Evolutionary conservation across 2,113 vertebrate genomes (phyloP).

Genomic region (Excalfactoria chinensis): DNA sequence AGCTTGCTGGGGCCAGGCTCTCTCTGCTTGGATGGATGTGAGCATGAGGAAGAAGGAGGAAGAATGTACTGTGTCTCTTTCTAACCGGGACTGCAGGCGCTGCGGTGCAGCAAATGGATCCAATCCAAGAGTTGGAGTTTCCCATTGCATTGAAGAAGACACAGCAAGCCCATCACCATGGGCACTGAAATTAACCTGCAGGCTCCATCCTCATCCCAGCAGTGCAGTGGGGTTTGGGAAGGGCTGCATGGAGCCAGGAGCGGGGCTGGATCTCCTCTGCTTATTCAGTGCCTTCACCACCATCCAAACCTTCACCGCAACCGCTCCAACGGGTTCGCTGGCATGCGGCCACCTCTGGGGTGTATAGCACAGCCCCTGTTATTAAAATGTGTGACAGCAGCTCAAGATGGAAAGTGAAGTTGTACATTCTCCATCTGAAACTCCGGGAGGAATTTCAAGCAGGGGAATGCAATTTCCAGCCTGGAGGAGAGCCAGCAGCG

Average conservation of each 20-base stretch:
- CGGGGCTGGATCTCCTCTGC: background rate
- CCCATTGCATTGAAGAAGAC: background rate
- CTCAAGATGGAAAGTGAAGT: conserved; percentile 56
- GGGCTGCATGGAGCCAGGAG: background rate
- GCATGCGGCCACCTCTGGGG: conserved; percentile 3
- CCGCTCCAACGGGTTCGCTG: background rate
- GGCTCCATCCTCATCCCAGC: accelerated
- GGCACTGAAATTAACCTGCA: background rate
- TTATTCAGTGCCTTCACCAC: background rate
- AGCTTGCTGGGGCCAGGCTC: background rate
- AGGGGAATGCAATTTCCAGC: conserved; percentile 69
- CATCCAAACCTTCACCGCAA: background rate
- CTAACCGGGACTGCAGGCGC: accelerated
- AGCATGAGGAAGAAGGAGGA: background rate
- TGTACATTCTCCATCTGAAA: conserved; percentile 67
- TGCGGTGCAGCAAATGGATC: background rate
- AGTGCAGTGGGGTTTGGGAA: background rate
- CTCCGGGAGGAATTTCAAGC: conserved; percentile 64
- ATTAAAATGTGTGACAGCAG: conserved; percentile 66
- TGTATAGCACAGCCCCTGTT: conserved; percentile 55
- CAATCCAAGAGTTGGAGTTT: accelerated
- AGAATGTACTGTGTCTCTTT: accelerated
- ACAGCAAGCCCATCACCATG: accelerated
- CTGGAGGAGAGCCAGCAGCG: conserved; percentile 64
- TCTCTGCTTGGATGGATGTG: background rate